These are phyloP conservation scores for Melinaea menophilus DNA, from an alignment of 2,888 invertebrate genomes.

Conservation along the genomic window DNA sequence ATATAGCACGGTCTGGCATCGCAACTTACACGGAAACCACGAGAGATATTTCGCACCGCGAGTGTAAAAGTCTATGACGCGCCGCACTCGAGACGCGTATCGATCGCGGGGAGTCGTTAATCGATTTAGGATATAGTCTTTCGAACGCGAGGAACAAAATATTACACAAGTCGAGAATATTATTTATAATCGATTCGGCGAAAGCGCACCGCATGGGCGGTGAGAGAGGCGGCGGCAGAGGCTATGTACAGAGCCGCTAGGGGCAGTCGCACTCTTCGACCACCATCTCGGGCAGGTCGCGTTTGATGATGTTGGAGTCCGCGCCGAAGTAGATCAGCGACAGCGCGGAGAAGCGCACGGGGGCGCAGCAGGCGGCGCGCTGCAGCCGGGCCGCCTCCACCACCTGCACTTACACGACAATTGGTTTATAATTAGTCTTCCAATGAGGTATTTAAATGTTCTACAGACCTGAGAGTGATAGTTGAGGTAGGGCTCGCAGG, in stretches of 20 bases:
- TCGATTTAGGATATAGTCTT: constrained; percentile 75
- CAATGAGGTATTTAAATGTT: not conserved
- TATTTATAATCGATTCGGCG: constrained; percentile 75
- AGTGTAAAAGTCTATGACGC: constrained; percentile 36
- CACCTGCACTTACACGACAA: constrained; percentile 78
- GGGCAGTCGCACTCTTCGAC: constrained; percentile 97
- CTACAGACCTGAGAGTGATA: constrained; percentile 89
- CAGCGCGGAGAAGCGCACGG: constrained; percentile 94
- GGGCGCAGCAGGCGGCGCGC: constrained; percentile 94
- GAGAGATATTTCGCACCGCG: constrained; percentile 12
- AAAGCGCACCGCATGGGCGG: constrained; percentile 55
- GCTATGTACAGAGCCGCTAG: constrained; percentile 73
- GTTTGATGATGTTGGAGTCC: constrained; percentile 93
- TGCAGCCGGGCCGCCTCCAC: constrained; percentile 93
- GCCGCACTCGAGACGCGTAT: constrained; percentile 39
- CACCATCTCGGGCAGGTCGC: constrained; percentile 96
- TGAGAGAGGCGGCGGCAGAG: constrained; percentile 42
- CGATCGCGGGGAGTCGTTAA: constrained; percentile 28
- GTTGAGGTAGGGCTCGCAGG: constrained; percentile 90
- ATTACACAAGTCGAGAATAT: constrained; percentile 77
- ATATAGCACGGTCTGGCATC: constrained; percentile 44
- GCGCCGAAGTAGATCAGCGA: constrained; percentile 95
- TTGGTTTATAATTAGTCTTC: not conserved
- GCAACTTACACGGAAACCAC: constrained; percentile 19
- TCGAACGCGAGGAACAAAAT: constrained; percentile 78